These are phyloP conservation scores for Bryconaethiops microstoma DNA, from an alignment of 2,797 vertebrate species.

Conservation along the genomic window DNA sequence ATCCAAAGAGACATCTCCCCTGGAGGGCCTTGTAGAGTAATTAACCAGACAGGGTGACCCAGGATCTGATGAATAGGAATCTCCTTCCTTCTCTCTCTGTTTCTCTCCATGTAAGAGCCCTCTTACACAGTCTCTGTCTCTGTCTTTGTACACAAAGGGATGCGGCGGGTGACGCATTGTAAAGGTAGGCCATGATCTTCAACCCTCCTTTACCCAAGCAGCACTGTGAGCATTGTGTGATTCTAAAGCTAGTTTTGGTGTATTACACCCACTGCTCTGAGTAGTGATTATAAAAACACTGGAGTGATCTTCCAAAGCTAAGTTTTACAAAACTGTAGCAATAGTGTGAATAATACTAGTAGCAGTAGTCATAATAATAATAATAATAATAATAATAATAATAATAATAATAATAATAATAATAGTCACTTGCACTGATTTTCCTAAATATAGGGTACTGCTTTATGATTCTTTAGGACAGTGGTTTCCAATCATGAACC, in stretches of 20 bases:
- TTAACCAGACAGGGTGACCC: conserved; percentile 29
- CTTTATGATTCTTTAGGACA: background rate
- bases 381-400: too few species aligned
- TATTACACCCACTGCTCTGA: background rate
- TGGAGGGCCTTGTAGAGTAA: conserved; percentile 42
- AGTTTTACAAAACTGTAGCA: background rate
- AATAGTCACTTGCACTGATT: background rate
- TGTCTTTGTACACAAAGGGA: conserved; percentile 98
- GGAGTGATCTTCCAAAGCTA: conserved; percentile 3
- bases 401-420: too few species aligned
- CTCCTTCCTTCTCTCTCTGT: conserved; percentile 67
- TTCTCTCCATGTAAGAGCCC: conserved; percentile 9
- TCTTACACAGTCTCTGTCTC: conserved; percentile 80
- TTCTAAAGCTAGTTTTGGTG: conserved; percentile 35
- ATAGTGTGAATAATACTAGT: too few species aligned
- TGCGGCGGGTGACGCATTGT: conserved; percentile 97
- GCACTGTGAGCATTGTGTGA: conserved; percentile 43
- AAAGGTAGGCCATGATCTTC: conserved; percentile 90
- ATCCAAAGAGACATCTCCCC: conserved; percentile 18
- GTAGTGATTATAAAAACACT: conserved; percentile 9
- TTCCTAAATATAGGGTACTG: too few species aligned
- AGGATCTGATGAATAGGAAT: conserved; percentile 27
- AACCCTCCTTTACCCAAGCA: conserved; percentile 40
- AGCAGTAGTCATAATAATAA: too few species aligned
- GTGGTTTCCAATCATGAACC: background rate